Evolutionary conservation across 2,888 invertebrate genomes (phyloP).

Genomic region (Hydroisotoma schaefferi): DNA sequence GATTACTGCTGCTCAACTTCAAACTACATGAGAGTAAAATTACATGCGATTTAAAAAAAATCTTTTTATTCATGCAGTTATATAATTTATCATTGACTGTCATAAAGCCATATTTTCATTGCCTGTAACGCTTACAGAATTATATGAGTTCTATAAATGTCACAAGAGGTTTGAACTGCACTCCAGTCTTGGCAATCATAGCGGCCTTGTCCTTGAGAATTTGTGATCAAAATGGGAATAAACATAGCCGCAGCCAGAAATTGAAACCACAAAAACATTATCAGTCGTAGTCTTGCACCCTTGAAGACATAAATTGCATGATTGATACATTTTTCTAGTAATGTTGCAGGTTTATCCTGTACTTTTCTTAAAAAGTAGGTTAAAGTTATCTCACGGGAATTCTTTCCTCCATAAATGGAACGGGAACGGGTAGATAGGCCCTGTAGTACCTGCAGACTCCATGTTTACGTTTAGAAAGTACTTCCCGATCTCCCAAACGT

Average conservation of each 20-base stretch:
- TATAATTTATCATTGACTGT: too few relatives aligned
- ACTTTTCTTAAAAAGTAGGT: neutral
- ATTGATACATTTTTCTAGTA: too few relatives aligned
- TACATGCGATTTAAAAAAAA: too few relatives aligned
- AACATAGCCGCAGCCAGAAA: neutral
- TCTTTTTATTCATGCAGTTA: too few relatives aligned
- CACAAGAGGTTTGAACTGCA: neutral
- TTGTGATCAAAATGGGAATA: neutral
- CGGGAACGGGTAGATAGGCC: conserved; percentile 1
- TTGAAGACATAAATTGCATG: too few relatives aligned
- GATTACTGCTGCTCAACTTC: too few relatives aligned
- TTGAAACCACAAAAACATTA: conserved; percentile 9
- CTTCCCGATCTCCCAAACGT: neutral
- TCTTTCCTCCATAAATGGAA: neutral
- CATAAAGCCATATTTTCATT: too few relatives aligned
- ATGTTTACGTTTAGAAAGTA: neutral
- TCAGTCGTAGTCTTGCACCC: neutral
- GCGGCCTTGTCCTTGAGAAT: conserved; percentile 4
- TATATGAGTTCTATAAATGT: too few relatives aligned
- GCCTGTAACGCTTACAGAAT: too few relatives aligned
- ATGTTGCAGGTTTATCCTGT: too few relatives aligned
- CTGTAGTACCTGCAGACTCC: neutral
- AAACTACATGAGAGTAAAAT: too few relatives aligned
- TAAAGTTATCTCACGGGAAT: neutral
- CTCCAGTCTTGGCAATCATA: conserved; percentile 2